These are phyloP conservation scores for Drosophila anomalata DNA, from an alignment of 2,888 invertebrate genomes.

Conservation along the genomic window DNA sequence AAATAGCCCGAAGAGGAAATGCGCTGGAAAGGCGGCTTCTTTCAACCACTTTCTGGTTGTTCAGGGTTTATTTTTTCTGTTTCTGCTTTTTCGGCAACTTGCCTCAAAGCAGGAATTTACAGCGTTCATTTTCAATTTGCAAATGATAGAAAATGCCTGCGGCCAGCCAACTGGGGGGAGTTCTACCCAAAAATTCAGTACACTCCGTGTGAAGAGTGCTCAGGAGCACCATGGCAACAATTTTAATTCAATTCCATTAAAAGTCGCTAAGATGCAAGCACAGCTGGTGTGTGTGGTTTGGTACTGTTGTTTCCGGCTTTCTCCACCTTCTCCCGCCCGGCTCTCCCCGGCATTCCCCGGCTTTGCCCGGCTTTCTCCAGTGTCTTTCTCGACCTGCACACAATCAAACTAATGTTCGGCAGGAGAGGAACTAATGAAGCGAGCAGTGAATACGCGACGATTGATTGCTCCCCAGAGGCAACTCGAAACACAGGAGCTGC, in stretches of 20 bases:
- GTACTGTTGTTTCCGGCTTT: slow-evolving; percentile 20
- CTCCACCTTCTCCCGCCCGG: slow-evolving; percentile 12
- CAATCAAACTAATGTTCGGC: slow-evolving; percentile 67
- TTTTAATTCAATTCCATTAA: slow-evolving; percentile 79
- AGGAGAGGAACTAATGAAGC: slow-evolving; percentile 74
- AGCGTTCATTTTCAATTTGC: slow-evolving; percentile 64
- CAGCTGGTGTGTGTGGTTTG: slow-evolving; percentile 65
- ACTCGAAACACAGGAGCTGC: slow-evolving; percentile 35
- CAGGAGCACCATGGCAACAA: slow-evolving; percentile 57
- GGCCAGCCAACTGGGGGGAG: slow-evolving; percentile 38
- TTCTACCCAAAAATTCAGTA: slow-evolving; percentile 7
- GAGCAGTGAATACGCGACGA: slow-evolving; percentile 72
- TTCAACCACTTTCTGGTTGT: slow-evolving; percentile 2
- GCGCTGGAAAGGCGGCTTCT: slow-evolving; percentile 2
- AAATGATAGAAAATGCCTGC: slow-evolving; percentile 73
- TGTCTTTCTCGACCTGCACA: slow-evolving; percentile 18
- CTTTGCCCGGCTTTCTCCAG: slow-evolving; percentile 1
- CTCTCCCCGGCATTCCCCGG: slow-evolving; percentile 21
- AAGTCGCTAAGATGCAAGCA: slow-evolving; percentile 58
- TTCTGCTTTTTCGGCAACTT: slow-evolving; percentile 17
- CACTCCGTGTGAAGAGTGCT: slow-evolving; percentile 13
- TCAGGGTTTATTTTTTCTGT: slow-evolving; percentile 5
- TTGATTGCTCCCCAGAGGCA: slow-evolving; percentile 82
- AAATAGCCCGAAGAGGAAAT: slow-evolving; percentile 32
- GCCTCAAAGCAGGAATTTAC: slow-evolving; percentile 54